Evolutionary conservation across 2,888 invertebrate genomes (phyloP), one percentile per base, ranked within the genome.

Genomic region (Andrena bicolor): DNA sequence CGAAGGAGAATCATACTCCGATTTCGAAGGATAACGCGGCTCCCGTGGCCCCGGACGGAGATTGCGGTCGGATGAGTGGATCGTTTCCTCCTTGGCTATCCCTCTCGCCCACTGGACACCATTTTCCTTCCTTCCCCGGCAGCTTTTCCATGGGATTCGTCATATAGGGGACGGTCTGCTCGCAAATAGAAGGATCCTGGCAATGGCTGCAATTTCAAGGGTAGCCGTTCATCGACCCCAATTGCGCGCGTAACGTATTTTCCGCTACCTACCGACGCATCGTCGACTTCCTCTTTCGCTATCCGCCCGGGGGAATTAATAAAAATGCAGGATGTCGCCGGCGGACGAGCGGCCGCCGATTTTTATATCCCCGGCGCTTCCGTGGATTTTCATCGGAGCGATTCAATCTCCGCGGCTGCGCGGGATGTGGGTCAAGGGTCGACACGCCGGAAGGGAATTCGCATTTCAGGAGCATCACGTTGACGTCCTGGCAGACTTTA

Each of bases 401-500:
- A 80, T 83, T 68, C 82, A 80, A 76, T 84, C 70, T 56, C 65
- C 61, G 64, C n/a, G 61, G 32, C 64, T 35, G 53, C 51, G 56
- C 13, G 58, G 66, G 49, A 88, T 83, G 23, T 89, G 56, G 82
- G 81, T 86, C 76, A 83, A 80, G 83, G 83, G 71, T 86, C 82
- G 66, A 30, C 51, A 26, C 26, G 51, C 49, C 56, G 70, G 66
- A 77, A 77, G 68, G 73, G 72, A 83, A 81, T 85, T 86, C 73
- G 80, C 69, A 83, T 85, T 88, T 86, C 83, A 76, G 81, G 83
- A 79, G 69, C 80, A 72, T 88, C 85, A 75, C 86, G 79, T 84
- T 80, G 82, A 85, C 80, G 69, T 76, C 60, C 74, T 72, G 81
- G 82, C 83, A 78, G 81, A 83, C 80, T 88, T 88, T 87, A 90